Base-by-base conservation (phyloP, 1,140 invertebrate genomes). In the Halesus radiatus region DNA sequence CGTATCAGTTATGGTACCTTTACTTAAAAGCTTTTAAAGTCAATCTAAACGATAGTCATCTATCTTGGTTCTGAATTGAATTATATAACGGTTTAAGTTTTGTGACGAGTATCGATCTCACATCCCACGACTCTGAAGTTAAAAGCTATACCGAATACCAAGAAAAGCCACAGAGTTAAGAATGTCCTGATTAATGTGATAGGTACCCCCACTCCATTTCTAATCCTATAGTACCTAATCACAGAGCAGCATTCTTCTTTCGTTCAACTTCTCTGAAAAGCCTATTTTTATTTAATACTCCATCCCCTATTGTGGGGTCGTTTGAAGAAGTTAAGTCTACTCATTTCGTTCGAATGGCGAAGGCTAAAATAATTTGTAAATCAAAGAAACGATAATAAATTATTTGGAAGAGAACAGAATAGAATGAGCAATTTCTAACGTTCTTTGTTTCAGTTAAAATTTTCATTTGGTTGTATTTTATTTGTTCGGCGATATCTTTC, bases 301-400 rank as follows among this genome's bases (percentile, higher is more conserved):
- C 23, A 29, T 15, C 20, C 23, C 7, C 20, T 56, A 23, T 15
- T 18, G 56, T 3, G n/a, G 66, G n/a, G 37, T 45, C 37, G 37
- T 45, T 45, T 13, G 37, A 45, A 32, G 13, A 70, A 70, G 66
- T 45, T n/a, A n/a, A 20, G 32, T 20, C 45, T n/a, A 45, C 50
- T 72, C 68, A 50, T 20, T 72, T 72, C 4, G 45, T 72, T 26
- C 7, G 13, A 72, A 72, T 52, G 13, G 10, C 23, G 32, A 52
- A 66, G 23, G 45, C n/a, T 72, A 6, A 8, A 72, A 72, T 72
- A 18, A 72, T 50, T 72, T 50, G 66, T 22, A 16, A 50, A 72
- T 50, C 68, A 72, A 50, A 50, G 68, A 72, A 72, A 72, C 32
- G 18, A 72, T 50, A 52, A 50, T 45, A 50, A 72, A 72, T 72